Percentiles rank a stretch among this genome's conserved stretches.
Conservation (phyloP, 2,113 vertebrate genomes). For the Bostrychus sinensis region DNA sequence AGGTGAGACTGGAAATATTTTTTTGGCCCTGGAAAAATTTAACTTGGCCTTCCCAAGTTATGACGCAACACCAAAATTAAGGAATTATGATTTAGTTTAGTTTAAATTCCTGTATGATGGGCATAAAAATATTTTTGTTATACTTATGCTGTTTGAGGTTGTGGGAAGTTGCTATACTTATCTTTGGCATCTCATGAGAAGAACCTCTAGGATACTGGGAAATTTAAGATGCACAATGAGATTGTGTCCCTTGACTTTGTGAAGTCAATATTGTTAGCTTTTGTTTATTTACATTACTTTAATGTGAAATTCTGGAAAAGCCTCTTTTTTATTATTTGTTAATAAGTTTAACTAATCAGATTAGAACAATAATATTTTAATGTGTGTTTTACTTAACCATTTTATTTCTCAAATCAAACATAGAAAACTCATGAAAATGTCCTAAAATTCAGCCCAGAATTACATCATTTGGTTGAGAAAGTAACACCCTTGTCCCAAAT, state of each 20-base stretch:
- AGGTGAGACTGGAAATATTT: conserved; percentile 73
- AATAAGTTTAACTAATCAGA: too few species aligned
- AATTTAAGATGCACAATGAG: neutral
- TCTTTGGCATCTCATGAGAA: neutral
- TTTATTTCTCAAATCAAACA: too few species aligned
- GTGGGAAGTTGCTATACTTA: neutral
- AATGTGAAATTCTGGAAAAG: neutral
- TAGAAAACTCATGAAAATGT: too few species aligned
- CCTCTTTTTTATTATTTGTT: neutral
- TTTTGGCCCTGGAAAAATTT: neutral
- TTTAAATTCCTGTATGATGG: neutral
- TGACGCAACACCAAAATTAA: neutral
- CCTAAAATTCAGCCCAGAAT: neutral
- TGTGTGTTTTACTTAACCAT: too few species aligned
- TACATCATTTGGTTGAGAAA: neutral
- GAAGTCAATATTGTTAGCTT: neutral
- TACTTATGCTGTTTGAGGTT: neutral
- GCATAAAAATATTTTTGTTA: neutral
- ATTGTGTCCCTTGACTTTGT: neutral
- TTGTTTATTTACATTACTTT: neutral
- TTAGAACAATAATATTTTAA: too few species aligned
- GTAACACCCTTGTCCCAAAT: conserved; percentile 46
- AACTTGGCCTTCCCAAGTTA: neutral
- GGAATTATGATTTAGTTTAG: neutral
- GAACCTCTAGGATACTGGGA: neutral